phyloP scores from a whole-genome alignment of 2,113 vertebrate genomes.

The Hirundichthys speculiger region DNA sequence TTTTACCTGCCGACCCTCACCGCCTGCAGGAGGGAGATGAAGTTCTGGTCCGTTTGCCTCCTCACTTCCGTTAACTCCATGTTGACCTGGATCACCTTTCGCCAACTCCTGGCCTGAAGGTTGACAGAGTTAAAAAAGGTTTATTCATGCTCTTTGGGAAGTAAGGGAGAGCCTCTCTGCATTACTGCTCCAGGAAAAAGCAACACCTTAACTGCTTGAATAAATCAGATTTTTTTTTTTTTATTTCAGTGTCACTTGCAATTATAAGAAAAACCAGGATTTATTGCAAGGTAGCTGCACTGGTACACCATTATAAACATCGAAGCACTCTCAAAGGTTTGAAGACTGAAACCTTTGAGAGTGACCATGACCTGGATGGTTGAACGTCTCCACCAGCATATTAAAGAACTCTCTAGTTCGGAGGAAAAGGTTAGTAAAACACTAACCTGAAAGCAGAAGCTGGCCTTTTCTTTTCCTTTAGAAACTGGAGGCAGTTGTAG shows the following conservation, averaged over 20 bases:
- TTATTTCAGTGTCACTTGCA: not conserved
- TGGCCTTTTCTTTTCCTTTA: slow-evolving; percentile 84
- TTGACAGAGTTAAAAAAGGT: not conserved
- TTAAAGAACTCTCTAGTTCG: too few relatives aligned
- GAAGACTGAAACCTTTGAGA: too few relatives aligned
- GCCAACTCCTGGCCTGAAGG: slow-evolving; percentile 91
- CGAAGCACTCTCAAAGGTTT: too few relatives aligned
- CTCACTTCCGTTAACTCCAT: slow-evolving; percentile 93
- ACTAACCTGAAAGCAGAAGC: slow-evolving; percentile 94
- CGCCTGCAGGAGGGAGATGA: slow-evolving; percentile 90
- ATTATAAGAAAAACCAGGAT: rapidly evolving
- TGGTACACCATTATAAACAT: too few relatives aligned
- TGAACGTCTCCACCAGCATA: too few relatives aligned
- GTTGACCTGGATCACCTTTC: slow-evolving; percentile 89
- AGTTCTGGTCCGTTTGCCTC: slow-evolving; percentile 89
- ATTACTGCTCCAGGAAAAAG: not conserved
- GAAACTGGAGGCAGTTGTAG: slow-evolving; percentile 94
- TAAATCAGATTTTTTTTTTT: not conserved
- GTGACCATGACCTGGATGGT: too few relatives aligned
- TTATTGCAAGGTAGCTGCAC: not conserved
- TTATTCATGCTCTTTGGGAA: slow-evolving; percentile 1
- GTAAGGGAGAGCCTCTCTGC: not conserved
- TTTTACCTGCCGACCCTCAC: slow-evolving; percentile 91
- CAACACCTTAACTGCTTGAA: too few relatives aligned
- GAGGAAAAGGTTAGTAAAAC: too few relatives aligned